Evolutionary conservation across 2,113 vertebrate genomes (phyloP), one percentile per base, ranked within the genome.

Genomic region (Furnarius figulus): DNA sequence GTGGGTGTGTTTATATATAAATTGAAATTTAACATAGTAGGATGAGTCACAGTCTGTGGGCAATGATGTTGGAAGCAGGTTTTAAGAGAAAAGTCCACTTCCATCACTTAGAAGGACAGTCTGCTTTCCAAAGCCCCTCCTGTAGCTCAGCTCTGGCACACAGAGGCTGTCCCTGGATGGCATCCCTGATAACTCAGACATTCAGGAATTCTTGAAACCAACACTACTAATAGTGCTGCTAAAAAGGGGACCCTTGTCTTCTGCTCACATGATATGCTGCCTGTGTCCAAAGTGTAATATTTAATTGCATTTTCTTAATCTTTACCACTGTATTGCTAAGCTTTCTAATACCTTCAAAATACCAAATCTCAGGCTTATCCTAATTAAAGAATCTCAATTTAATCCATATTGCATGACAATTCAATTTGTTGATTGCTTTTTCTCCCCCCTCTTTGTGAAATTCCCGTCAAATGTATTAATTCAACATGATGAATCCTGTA

Each of bases 401-500:
- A 99, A 99, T 99, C 98, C 98, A 98, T 99, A 98, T 98, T 99
- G 99, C 99, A 99, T 99, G 98, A 99, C 99, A 99, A 99, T 99
- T 99, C 99, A 99, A 99, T 99, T 99, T 99, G 98, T 99, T 99
- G 98, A 99, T 99, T 98, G 98, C 98, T 98, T 98, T 98, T 98
- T 98, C 98, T 97, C 97, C 98, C 98, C 96, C 98, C 97, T 96
- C 97, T 98, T 98, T 98, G 98, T 98, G 98, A 99, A 99, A 98
- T 99, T 98, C 98, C 98, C 97, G 98, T 99, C 98, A 99, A 99
- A 99, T 99, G 98, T 99, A 99, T 99, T 99, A 99, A 99, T 99
- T 99, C 99, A 99, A 99, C 99, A 99, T 99, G 99, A 99, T 99
- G 99, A 99, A 99, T 99, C 99, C 99, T 99, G 99, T 99, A 99